Evolutionary conservation across 2,113 vertebrate genomes (phyloP), one percentile per base, ranked within the genome.

Genomic region (Gymnorhina tibicen): DNA sequence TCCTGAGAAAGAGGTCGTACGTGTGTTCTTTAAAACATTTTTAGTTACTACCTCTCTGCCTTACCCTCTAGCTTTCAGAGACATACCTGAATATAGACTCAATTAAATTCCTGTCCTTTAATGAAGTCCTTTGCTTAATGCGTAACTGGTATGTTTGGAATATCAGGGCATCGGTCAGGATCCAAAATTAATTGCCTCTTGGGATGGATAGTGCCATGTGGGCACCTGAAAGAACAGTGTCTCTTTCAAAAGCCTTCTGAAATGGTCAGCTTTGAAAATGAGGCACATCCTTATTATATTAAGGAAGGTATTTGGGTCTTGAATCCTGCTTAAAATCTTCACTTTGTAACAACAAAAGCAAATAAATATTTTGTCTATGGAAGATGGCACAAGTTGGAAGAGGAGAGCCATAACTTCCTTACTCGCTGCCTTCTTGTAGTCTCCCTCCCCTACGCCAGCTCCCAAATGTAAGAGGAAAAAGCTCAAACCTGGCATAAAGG

Each of bases 51-150:
- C 1, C 3, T 77, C 35, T 84, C 83, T 88, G 42, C 42, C 50
- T 70, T 89, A 84, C 91, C 89, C 72, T 74, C 70, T 84, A 95
- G 59, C 86, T 96, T 95, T 91, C 50, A 32, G 89, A 95, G 86
- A 44, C 12, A 1, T 77, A 66, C 58, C 88, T 89, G 95, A 93
- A 93, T 96, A 90, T 84, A 92, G 79, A 59, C 52, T 86, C 89
- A 95, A 84, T 95, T 95, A 96, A 92, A 87, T 77, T 84, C 56
- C 22, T 87, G 91, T 77, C 94, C 91, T 97, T 95, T 86, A 82
- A 58, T 84, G 79, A 93, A 95, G 80, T 93, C 55, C 83, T 95
- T 84, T 86, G 42, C 76, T 86, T 86, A 80, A 52, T 89, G 50
- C 1, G 3, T 72, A 74, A 86, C n/a, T 67, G 64, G 74, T 91